Base-by-base conservation (phyloP, 2,113 vertebrate genomes). In the Leptobrachium leishanense region DNA sequence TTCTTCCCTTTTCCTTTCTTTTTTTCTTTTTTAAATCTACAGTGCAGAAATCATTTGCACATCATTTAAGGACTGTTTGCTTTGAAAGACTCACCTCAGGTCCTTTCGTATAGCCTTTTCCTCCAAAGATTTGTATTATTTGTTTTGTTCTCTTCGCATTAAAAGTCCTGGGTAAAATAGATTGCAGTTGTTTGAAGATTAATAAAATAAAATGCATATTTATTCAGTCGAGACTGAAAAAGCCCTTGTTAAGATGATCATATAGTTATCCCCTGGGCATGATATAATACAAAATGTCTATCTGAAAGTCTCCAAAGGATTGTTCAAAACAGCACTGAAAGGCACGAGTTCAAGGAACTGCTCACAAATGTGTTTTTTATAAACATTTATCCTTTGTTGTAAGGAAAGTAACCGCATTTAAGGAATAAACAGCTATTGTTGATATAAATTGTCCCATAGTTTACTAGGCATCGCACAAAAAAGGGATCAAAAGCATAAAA, bases 81-180 rank as follows among this genome's bases (percentile, higher is more conserved):
- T 94, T 94, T 94, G 93, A 94, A 94, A 93, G 91, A 91, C 91
- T 93, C 93, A 94, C 93, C 93, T 94, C 91, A 86, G 93, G 89
- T 91, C 90, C 90, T 92, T 90, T 91, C 88, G 89, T 92, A 92
- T 93, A 93, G 92, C 88, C 89, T 89, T 90, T 89, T 85, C 88
- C 92, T 92, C 91, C 84, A 88, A 93, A 94, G 92, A 92, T 90
- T 92, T 91, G 88, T 91, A 89, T 81, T 94, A 93, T 94, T 94
- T 92, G 92, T 93, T 94, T 94, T 94, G 92, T 92, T 93, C 91
- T 93, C 91, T 92, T 90, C 92, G 92, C 91, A 92, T 92, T 93
- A 93, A 94, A 94, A 92, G 90, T 93, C 90, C 89, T 92, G 88
- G 87, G 90, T 92, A 92, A 94, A 94, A 91, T 92, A 93, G 91